Evolutionary conservation across 1,140 invertebrate species (phyloP).

Genomic region (Drosophila mayri): DNA sequence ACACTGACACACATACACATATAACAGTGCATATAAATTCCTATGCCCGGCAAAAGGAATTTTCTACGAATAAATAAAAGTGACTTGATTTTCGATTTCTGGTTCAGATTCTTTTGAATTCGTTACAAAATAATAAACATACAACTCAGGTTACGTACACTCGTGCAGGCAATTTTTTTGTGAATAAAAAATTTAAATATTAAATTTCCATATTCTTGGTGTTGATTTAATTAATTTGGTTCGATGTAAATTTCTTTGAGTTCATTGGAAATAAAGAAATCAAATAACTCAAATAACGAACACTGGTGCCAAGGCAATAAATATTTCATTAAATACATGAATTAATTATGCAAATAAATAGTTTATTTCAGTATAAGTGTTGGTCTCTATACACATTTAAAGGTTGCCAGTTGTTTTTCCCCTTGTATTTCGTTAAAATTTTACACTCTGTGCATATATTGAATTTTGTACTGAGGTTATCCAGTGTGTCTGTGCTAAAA

Average conservation of each 20-base stretch:
- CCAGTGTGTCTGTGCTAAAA: constrained; percentile 12
- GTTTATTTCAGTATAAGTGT: not conserved
- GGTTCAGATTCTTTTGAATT: not conserved
- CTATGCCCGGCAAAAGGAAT: too few species aligned
- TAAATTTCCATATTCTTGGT: too few species aligned
- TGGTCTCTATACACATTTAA: not conserved
- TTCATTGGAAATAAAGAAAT: constrained; percentile 5
- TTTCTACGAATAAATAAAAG: not conserved
- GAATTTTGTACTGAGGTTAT: constrained; percentile 11
- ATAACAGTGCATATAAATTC: too few species aligned
- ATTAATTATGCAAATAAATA: constrained; percentile 4
- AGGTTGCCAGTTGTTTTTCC: not conserved
- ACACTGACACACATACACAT: not conserved
- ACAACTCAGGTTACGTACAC: constrained; percentile 2
- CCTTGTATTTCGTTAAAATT: constrained; percentile 1
- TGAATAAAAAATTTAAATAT: constrained; percentile 10
- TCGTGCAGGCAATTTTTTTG: not conserved
- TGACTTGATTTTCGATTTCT: constrained; percentile 2
- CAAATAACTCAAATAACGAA: not conserved
- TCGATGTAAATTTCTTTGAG: not conserved
- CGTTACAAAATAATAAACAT: not conserved
- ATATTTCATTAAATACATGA: constrained; percentile 4
- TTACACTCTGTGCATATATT: not conserved
- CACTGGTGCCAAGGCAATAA: not conserved
- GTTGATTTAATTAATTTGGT: not conserved